A percentile compares a stretch with the other conserved stretches of the same genome.
These are phyloP conservation scores for Calypte anna DNA, from an alignment of 2,113 vertebrate genomes.

Conservation along the genomic window DNA sequence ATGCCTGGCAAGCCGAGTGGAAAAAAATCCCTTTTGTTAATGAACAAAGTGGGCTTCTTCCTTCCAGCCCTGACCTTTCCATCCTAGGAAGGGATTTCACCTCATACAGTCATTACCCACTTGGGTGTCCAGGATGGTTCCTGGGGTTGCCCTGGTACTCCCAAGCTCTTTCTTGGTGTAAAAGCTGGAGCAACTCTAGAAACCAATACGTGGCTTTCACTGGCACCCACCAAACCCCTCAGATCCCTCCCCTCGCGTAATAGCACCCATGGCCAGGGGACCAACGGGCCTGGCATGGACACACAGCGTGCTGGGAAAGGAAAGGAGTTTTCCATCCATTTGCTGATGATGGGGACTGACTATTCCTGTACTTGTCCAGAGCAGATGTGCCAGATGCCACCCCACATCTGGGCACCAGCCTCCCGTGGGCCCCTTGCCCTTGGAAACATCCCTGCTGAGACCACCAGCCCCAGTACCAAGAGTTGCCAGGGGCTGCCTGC, in stretches of 20 bases:
- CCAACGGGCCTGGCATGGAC: rapidly evolving
- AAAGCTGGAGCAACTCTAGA: not conserved
- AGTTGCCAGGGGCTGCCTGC: not conserved
- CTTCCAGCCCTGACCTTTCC: not conserved
- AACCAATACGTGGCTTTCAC: not conserved
- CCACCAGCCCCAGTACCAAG: not conserved
- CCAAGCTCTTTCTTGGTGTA: not conserved
- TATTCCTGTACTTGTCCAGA: not conserved
- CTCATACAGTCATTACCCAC: rapidly evolving
- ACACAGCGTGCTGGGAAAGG: rapidly evolving
- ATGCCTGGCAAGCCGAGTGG: not conserved
- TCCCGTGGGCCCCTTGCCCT: not conserved
- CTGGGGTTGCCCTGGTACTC: not conserved
- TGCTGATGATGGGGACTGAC: not conserved
- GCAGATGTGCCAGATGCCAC: not conserved
- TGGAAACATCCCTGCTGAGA: not conserved
- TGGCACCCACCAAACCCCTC: not conserved
- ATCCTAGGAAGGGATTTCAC: not conserved
- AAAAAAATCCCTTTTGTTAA: slow-evolving; percentile 24
- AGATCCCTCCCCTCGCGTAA: not conserved
- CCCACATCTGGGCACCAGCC: not conserved
- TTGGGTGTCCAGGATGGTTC: not conserved
- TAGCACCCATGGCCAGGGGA: not conserved
- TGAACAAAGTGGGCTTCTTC: slow-evolving; percentile 9
- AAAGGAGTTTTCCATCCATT: not conserved